phyloP scores from a whole-genome alignment of 2,797 vertebrate genomes.

The Leptoclinus maculatus region DNA sequence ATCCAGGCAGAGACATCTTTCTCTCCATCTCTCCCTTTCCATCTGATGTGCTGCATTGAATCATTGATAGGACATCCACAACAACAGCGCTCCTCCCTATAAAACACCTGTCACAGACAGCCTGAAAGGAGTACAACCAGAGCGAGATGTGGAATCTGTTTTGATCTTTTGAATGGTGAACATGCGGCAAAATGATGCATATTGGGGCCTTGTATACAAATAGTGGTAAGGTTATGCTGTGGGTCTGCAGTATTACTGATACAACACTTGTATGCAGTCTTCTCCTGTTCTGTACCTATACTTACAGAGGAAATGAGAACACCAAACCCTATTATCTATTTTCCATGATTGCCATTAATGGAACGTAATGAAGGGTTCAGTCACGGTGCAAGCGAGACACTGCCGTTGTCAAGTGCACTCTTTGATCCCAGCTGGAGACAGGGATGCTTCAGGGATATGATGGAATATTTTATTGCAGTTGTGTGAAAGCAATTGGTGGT shows the following conservation, averaged over 20 bases:
- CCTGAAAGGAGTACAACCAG: constrained; percentile 65
- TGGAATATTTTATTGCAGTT: constrained; percentile 81
- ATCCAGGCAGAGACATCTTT: constrained; percentile 77
- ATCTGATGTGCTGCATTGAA: constrained; percentile 81
- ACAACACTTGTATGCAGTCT: neutral
- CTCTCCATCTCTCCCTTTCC: constrained; percentile 66
- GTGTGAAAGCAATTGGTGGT: constrained; percentile 61
- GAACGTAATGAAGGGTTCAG: constrained; percentile 59
- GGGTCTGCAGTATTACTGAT: constrained; percentile 10
- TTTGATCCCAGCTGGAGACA: constrained; percentile 84
- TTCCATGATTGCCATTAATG: constrained; percentile 67
- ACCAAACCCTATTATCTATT: constrained; percentile 51
- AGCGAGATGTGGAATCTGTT: constrained; percentile 45
- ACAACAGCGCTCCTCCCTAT: constrained; percentile 78
- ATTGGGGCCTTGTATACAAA: constrained; percentile 25
- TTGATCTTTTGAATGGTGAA: constrained; percentile 51
- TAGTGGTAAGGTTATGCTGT: neutral
- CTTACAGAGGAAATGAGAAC: constrained; percentile 60
- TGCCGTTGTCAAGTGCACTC: constrained; percentile 67
- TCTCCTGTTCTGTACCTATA: constrained; percentile 27
- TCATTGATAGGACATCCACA: constrained; percentile 85
- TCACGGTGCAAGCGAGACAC: constrained; percentile 43
- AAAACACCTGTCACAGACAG: constrained; percentile 79
- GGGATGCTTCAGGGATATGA: constrained; percentile 79
- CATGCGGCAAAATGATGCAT: constrained; percentile 33